Evolutionary conservation across 2,888 invertebrate genomes (phyloP).

Genomic region (Dryobotodes eremita): DNA sequence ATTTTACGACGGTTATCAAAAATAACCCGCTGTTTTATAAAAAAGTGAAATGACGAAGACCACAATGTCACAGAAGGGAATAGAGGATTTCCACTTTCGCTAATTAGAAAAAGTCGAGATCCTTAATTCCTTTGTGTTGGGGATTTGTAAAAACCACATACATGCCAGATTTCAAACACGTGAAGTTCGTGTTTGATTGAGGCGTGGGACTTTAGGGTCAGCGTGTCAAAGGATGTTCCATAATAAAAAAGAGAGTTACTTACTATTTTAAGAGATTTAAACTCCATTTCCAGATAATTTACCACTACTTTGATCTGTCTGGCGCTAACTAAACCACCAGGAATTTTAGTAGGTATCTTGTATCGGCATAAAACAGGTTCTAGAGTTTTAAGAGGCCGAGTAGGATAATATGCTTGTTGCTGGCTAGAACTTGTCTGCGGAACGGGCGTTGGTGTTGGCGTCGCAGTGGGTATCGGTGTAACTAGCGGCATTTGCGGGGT

Average conservation of each 20-base stretch:
- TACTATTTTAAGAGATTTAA: constrained; percentile 86
- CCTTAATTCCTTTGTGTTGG: neutral
- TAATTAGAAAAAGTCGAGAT: neutral
- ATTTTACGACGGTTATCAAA: no score
- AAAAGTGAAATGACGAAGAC: neutral
- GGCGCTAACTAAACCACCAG: constrained; percentile 75
- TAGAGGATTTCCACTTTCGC: neutral
- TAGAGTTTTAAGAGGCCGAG: constrained; percentile 22
- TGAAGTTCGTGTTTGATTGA: neutral
- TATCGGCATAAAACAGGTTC: constrained; percentile 67
- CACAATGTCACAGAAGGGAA: neutral
- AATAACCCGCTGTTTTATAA: no score
- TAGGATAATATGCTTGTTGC: neutral
- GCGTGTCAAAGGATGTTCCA: neutral
- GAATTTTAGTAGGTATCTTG: constrained; percentile 82
- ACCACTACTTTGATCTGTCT: constrained; percentile 85
- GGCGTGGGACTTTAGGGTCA: neutral
- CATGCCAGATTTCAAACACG: neutral
- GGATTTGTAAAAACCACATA: neutral
- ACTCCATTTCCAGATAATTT: constrained; percentile 92
- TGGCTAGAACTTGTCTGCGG: neutral
- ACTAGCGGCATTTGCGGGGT: neutral
- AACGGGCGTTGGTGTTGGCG: neutral
- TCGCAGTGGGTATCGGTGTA: neutral
- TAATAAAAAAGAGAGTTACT: constrained; percentile 66